These are phyloP conservation scores for Herpailurus yagouaroundi DNA, from an alignment of 2,113 vertebrate genomes.

Conservation along the genomic window DNA sequence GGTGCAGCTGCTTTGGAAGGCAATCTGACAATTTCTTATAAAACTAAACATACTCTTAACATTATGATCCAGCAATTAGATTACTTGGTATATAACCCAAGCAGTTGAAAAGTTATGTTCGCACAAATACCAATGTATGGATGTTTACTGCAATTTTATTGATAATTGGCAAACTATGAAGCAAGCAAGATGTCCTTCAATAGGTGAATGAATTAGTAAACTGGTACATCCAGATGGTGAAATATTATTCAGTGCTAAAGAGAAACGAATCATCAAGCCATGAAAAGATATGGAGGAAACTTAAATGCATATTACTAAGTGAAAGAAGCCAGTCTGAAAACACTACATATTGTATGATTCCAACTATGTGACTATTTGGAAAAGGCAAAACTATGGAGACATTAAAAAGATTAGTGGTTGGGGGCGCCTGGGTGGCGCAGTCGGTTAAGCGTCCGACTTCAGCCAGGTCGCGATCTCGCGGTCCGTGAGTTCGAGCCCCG, in stretches of 20 bases:
- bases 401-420: background rate
- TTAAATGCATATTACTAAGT: background rate
- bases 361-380: background rate
- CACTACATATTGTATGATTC: background rate
- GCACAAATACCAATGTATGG: background rate
- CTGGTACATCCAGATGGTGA: background rate
- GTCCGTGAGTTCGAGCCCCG: too few species aligned
- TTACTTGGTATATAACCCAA: background rate
- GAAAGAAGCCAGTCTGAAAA: background rate
- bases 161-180: background rate
- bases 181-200: background rate
- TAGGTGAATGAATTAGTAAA: background rate
- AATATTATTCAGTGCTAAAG: background rate
- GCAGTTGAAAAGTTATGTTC: background rate
- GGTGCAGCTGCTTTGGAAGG: background rate
- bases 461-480: too few species aligned
- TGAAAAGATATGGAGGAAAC: background rate
- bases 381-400: background rate
- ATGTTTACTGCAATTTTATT: background rate
- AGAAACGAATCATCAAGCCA: background rate
- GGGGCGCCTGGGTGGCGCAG: too few species aligned
- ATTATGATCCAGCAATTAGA: background rate
- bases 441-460: too few species aligned
- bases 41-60: background rate
- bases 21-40: background rate